Percentiles rank a stretch among this genome's conserved stretches.
These are phyloP conservation scores for Clupea harengus DNA, from an alignment of 2,113 vertebrate species.

Conservation along the genomic window DNA sequence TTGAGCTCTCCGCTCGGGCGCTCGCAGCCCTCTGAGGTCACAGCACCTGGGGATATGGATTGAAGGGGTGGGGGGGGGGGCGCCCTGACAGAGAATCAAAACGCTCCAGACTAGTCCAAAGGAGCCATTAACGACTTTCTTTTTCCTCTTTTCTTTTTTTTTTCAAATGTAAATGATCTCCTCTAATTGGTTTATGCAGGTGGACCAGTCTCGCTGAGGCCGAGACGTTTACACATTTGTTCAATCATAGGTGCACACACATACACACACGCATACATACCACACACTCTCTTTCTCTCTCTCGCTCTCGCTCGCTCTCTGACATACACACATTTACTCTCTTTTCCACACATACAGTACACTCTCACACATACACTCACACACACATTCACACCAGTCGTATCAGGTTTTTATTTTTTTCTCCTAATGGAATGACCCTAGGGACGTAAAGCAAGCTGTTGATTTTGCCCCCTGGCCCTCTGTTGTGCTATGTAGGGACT, in stretches of 20 bases:
- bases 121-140: background rate
- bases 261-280: background rate
- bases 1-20: constrained; percentile 67
- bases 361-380: background rate
- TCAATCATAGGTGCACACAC: background rate
- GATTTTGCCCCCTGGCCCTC: background rate
- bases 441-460: constrained; percentile 7
- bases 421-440: background rate
- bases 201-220: background rate
- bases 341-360: background rate
- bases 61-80: background rate
- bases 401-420: background rate
- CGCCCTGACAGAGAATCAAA: background rate
- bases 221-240: background rate
- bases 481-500: background rate
- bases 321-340: background rate
- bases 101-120: background rate
- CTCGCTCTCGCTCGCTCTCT: background rate
- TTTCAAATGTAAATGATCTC: background rate
- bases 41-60: constrained; percentile 26
- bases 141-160: background rate
- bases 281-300: background rate
- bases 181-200: background rate
- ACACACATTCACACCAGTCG: background rate
- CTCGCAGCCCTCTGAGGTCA: constrained; percentile 58